phyloP scores from a whole-genome alignment of 2,113 vertebrate species.

The Dipodomys merriami region DNA sequence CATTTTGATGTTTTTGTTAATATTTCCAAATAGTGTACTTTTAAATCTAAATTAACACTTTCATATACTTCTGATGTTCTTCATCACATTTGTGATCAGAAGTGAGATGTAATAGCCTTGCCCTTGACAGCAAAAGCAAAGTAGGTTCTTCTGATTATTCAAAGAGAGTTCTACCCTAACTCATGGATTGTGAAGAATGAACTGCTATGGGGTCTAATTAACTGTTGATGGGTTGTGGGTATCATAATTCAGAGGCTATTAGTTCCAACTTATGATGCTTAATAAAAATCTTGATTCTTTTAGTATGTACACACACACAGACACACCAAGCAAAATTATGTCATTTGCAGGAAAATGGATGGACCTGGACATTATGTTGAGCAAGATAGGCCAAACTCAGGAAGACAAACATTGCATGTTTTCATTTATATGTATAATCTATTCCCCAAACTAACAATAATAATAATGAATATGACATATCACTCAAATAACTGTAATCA shows the following conservation, averaged over 20 bases:
- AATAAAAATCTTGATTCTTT: slow-evolving; percentile 99
- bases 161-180: slow-evolving; percentile 94
- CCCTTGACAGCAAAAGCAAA: slow-evolving; percentile 94
- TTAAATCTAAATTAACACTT: slow-evolving; percentile 92
- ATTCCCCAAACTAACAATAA: too few species aligned
- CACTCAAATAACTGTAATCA: neutral
- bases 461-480: too few species aligned
- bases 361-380: too few species aligned
- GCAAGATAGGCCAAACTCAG: too few species aligned
- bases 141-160: slow-evolving; percentile 97
- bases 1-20: slow-evolving; percentile 95
- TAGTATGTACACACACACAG: slow-evolving; percentile 90
- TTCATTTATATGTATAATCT: too few species aligned
- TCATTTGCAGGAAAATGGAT: too few species aligned
- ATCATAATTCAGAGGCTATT: slow-evolving; percentile 97
- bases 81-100: slow-evolving; percentile 98
- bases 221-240: slow-evolving; percentile 95
- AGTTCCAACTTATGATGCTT: slow-evolving; percentile 99
- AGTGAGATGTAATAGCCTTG: slow-evolving; percentile 93
- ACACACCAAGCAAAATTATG: too few species aligned
- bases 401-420: too few species aligned
- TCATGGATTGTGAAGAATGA: slow-evolving; percentile 96
- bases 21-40: slow-evolving; percentile 94
- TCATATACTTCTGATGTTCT: slow-evolving; percentile 95
- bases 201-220: slow-evolving; percentile 96